Evolutionary conservation across 2,888 invertebrate species (phyloP).

Genomic region (Drosophila colorata): DNA sequence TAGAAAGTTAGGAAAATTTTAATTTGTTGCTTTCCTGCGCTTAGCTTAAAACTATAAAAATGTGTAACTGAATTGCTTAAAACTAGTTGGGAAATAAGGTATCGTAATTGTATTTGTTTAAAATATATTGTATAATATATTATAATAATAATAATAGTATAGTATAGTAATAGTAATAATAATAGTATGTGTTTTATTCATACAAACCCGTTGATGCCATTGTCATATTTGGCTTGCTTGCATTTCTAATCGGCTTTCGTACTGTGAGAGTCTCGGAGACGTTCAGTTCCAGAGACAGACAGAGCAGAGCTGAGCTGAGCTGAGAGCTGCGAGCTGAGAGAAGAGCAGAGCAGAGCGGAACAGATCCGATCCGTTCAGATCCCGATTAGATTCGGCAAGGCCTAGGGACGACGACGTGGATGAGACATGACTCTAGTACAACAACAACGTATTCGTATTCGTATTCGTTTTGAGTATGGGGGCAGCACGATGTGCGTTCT

Average conservation of each 20-base stretch:
- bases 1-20: slow-evolving; percentile 6
- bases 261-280: slow-evolving; percentile 72
- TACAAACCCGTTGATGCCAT: slow-evolving; percentile 76
- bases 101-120: slow-evolving; percentile 23
- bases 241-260: slow-evolving; percentile 77
- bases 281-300: slow-evolving; percentile 69
- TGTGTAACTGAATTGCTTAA: slow-evolving; percentile 45
- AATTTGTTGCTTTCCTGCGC: slow-evolving; percentile 15
- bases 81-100: slow-evolving; percentile 29
- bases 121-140: slow-evolving; percentile 27
- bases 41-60: slow-evolving; percentile 38
- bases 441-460: slow-evolving; percentile 48
- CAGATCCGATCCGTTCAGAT: slow-evolving; percentile 32
- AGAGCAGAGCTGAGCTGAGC: slow-evolving; percentile 56
- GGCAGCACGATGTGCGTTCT: slow-evolving; percentile 71
- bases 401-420: slow-evolving; percentile 59
- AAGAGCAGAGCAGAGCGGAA: slow-evolving; percentile 56
- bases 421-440: slow-evolving; percentile 54
- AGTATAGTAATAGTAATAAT: slow-evolving; percentile 22
- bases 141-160: slow-evolving; percentile 31
- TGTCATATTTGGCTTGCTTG: slow-evolving; percentile 68
- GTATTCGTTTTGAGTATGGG: slow-evolving; percentile 24
- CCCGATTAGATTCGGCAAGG: slow-evolving; percentile 58
- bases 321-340: slow-evolving; percentile 34
- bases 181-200: slow-evolving; percentile 73